phyloP scores from a whole-genome alignment of 1,140 invertebrate genomes.

The Brachionus manjavacas region DNA sequence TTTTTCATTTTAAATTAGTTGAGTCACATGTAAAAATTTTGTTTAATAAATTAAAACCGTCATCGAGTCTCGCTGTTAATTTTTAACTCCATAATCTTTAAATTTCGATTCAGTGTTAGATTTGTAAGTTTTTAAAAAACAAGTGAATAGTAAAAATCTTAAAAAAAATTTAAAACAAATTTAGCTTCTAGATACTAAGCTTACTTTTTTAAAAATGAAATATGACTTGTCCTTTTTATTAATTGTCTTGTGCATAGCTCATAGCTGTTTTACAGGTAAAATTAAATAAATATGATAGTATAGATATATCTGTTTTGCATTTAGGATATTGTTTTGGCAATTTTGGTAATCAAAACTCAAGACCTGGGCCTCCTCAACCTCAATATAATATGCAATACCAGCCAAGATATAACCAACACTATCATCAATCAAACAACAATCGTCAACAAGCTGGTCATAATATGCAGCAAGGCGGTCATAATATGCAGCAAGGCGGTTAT shows the following conservation, averaged over 20 bases:
- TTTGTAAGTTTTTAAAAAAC: not conserved
- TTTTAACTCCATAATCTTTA: not conserved
- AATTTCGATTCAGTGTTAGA: not conserved
- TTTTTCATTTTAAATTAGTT: too few species aligned
- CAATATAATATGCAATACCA: conserved; percentile 5
- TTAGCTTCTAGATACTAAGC: not conserved
- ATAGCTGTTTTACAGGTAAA: not conserved
- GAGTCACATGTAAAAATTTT: too few species aligned
- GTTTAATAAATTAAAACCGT: too few species aligned
- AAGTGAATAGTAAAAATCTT: not conserved
- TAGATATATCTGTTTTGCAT: not conserved
- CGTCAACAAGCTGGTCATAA: not conserved
- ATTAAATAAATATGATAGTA: too few species aligned
- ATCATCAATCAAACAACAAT: not conserved
- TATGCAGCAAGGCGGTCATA: not conserved
- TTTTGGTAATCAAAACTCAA: not conserved
- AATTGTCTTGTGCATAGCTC: not conserved
- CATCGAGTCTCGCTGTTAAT: too few species aligned
- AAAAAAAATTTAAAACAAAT: not conserved
- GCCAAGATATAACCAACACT: not conserved
- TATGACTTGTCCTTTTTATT: not conserved
- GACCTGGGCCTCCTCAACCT: not conserved
- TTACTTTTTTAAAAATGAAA: not conserved
- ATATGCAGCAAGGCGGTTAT: not conserved
- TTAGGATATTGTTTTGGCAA: not conserved